These are phyloP conservation scores for Rhinoptilus africanus DNA, from an alignment of 2,113 vertebrate genomes.

Conservation along the genomic window DNA sequence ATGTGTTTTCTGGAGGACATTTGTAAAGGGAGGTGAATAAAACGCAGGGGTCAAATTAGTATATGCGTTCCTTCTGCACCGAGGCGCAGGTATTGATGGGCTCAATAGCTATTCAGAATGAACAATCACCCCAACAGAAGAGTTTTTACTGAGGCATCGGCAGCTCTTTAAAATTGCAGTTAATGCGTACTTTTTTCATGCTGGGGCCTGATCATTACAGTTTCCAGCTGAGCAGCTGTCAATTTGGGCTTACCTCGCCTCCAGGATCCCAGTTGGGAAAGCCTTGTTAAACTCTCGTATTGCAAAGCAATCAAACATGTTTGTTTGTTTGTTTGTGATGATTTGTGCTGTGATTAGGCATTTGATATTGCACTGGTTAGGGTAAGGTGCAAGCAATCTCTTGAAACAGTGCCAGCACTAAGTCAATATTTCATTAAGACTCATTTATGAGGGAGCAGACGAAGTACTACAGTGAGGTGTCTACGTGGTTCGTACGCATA, in stretches of 20 bases:
- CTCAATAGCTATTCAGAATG: not conserved
- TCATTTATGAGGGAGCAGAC: conserved; percentile 25
- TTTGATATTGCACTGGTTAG: conserved; percentile 38
- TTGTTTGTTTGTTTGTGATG: conserved; percentile 34
- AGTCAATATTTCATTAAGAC: conserved; percentile 57
- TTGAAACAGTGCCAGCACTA: conserved; percentile 49
- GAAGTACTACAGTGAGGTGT: not conserved
- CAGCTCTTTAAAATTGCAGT: not conserved
- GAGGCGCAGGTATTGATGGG: not conserved
- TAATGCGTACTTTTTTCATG: not conserved
- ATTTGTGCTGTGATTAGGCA: conserved; percentile 49
- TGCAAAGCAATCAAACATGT: conserved; percentile 31
- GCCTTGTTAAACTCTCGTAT: not conserved
- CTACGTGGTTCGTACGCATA: not conserved
- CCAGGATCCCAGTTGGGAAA: conserved; percentile 24
- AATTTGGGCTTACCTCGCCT: not conserved
- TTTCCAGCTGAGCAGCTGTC: conserved; percentile 26
- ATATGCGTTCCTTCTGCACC: not conserved
- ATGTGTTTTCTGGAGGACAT: not conserved
- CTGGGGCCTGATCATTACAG: not conserved
- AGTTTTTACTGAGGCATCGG: not conserved
- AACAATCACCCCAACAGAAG: not conserved
- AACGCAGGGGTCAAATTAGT: not conserved
- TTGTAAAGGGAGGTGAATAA: not conserved
- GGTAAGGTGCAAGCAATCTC: conserved; percentile 28